Conservation (phyloP, 2,888 invertebrate species). For the Trichogramma evanescens region DNA sequence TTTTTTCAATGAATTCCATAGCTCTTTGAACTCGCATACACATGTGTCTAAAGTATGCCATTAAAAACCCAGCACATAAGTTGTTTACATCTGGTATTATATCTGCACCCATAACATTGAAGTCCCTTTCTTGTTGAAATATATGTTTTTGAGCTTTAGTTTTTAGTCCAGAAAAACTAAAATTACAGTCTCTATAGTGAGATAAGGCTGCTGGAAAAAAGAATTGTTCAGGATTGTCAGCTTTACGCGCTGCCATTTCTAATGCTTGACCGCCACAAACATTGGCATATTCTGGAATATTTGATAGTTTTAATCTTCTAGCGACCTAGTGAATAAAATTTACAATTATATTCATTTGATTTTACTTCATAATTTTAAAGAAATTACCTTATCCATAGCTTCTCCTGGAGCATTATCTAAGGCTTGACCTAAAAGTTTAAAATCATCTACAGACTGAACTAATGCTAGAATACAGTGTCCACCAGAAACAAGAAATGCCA, state of each 20-base stretch:
- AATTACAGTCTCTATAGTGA: constrained; percentile 71
- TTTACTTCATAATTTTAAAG: neutral
- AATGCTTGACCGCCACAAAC: constrained; percentile 80
- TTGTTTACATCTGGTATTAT: constrained; percentile 71
- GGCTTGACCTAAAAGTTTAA: constrained; percentile 70
- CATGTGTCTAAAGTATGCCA: constrained; percentile 68
- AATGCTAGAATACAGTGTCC: constrained; percentile 82
- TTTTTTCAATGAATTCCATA: constrained; percentile 62
- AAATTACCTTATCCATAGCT: constrained; percentile 77
- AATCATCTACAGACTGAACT: constrained; percentile 66
- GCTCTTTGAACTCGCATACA: constrained; percentile 78
- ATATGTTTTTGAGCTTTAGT: constrained; percentile 56
- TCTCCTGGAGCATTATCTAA: constrained; percentile 90
- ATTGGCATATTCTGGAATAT: constrained; percentile 65
- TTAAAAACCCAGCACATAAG: constrained; percentile 80
- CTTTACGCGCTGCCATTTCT: constrained; percentile 68
- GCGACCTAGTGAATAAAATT: constrained; percentile 53
- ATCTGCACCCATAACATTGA: constrained; percentile 58
- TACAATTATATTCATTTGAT: neutral
- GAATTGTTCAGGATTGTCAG: constrained; percentile 60
- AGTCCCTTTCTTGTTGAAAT: constrained; percentile 53
- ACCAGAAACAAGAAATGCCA: constrained; percentile 85
- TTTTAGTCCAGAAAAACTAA: constrained; percentile 82
- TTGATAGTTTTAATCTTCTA: constrained; percentile 73
- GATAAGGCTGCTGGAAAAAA: constrained; percentile 61